phyloP scores from a whole-genome alignment of 2,888 invertebrate genomes.

The Drosophila paranaensis region DNA sequence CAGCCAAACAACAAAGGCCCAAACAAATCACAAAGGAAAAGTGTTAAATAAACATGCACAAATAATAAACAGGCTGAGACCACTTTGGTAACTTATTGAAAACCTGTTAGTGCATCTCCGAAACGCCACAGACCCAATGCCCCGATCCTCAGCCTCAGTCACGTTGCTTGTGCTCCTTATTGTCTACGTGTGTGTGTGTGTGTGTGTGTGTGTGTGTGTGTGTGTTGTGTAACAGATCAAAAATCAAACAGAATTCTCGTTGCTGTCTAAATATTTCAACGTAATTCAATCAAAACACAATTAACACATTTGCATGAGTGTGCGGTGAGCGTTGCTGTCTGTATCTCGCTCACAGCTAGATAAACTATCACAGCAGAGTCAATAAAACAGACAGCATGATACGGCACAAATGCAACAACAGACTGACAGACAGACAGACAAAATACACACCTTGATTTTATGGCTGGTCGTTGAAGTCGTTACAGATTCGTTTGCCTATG shows the following conservation, averaged over 20 bases:
- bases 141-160: slow-evolving; percentile 14
- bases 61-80: slow-evolving; percentile 20
- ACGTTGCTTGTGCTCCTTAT: slow-evolving; percentile 2
- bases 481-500: slow-evolving; percentile 32
- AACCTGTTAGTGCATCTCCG: slow-evolving; percentile 37
- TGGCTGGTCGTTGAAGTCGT: slow-evolving; percentile 20
- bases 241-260: slow-evolving; percentile 36
- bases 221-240: slow-evolving; percentile 21
- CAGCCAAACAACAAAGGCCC: slow-evolving; percentile 23
- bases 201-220: neutral
- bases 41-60: slow-evolving; percentile 41
- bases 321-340: slow-evolving; percentile 3
- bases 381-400: slow-evolving; percentile 61
- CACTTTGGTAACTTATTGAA: slow-evolving; percentile 35
- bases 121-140: slow-evolving; percentile 12
- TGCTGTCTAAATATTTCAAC: slow-evolving; percentile 67
- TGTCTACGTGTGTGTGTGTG: neutral
- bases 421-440: slow-evolving; percentile 23
- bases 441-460: slow-evolving; percentile 52
- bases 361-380: slow-evolving; percentile 66
- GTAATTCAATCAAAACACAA: slow-evolving; percentile 75
- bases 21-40: slow-evolving; percentile 32
- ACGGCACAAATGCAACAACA: slow-evolving; percentile 35
- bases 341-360: slow-evolving; percentile 34
- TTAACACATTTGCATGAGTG: slow-evolving; percentile 64